Base-by-base conservation (phyloP, 2,888 invertebrate genomes). In the Cremastinae sp. region DNA sequence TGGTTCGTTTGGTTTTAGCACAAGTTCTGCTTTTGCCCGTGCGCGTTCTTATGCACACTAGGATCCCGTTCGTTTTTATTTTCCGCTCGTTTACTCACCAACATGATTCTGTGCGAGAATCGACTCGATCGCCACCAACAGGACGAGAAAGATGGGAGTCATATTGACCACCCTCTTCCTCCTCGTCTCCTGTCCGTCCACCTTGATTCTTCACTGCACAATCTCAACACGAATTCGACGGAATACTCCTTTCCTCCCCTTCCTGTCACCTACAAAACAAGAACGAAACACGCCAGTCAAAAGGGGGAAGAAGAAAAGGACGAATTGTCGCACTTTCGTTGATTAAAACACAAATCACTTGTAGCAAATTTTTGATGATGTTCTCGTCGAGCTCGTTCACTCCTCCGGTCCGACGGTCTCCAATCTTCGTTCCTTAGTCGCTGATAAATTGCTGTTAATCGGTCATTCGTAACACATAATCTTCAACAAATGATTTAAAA, bases 111-210 rank as follows among this genome's bases (percentile, higher is more conserved):
- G 88, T 84, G 89, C 89, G 84, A 89, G 84, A 83, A 89, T 87
- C 83, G 88, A 86, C 87, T 88, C 86, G 89, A 89, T 87, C 87
- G 87, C 88, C 89, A 89, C 83, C 88, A 89, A 89, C 84, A 89
- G 88, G 85, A 88, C 84, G 83, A 87, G 86, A 84, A 89, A 88
- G 85, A 89, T 88, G 83, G 86, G 86, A 88, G 89, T 89, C 89
- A 89, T 89, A 88, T 86, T 89, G 89, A 89, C 88, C 85, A 86
- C 86, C 86, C 86, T 87, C 87, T 86, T 83, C 84, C 87, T 85
- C 84, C 84, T 85, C 86, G 84, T 83, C 84, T 82, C 85, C 83
- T 51, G 84, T 81, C 84, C 85, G 86, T 81, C 83, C 84, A 82
- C 83, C 83, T 83, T 82, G 85, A 83, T 84, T 85, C 84, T 76